Percentiles rank a stretch among this genome's conserved stretches.
Evolutionary conservation across 1,140 invertebrate species (phyloP).

Genomic region (Lepidurus apus): DNA sequence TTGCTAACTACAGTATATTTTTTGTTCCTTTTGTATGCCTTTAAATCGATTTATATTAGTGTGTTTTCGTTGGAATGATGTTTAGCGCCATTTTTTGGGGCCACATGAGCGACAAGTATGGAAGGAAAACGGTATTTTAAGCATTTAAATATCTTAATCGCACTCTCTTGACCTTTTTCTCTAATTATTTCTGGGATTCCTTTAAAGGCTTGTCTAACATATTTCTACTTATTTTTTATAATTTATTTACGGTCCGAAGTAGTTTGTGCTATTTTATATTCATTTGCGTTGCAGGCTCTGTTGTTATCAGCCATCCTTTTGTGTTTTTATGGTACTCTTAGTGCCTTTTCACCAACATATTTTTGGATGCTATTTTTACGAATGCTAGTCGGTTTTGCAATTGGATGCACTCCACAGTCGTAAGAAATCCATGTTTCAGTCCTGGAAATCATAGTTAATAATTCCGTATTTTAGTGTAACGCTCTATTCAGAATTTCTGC

Average conservation of each 20-base stretch:
- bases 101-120: conserved; percentile 89
- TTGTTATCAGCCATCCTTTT: conserved; percentile 79
- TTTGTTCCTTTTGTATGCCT: conserved; percentile 32
- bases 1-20: conserved; percentile 62
- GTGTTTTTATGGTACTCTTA: conserved; percentile 85
- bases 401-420: conserved; percentile 94
- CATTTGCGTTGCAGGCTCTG: conserved; percentile 59
- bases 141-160: conserved; percentile 28
- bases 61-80: conserved; percentile 96
- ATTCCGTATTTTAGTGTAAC: conserved; percentile 66
- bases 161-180: background rate
- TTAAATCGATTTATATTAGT: conserved; percentile 48
- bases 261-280: conserved; percentile 26
- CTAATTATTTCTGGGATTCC: conserved; percentile 32
- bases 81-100: conserved; percentile 93
- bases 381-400: conserved; percentile 89
- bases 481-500: conserved; percentile 92
- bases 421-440: conserved; percentile 54
- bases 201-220: background rate
- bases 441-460: background rate
- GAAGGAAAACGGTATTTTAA: conserved; percentile 67
- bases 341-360: conserved; percentile 84
- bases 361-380: conserved; percentile 83
- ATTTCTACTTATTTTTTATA: conserved; percentile 2
- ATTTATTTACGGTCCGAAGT: conserved; percentile 1